Conservation (phyloP, 2,888 invertebrate species). For the Isoperla grammatica region DNA sequence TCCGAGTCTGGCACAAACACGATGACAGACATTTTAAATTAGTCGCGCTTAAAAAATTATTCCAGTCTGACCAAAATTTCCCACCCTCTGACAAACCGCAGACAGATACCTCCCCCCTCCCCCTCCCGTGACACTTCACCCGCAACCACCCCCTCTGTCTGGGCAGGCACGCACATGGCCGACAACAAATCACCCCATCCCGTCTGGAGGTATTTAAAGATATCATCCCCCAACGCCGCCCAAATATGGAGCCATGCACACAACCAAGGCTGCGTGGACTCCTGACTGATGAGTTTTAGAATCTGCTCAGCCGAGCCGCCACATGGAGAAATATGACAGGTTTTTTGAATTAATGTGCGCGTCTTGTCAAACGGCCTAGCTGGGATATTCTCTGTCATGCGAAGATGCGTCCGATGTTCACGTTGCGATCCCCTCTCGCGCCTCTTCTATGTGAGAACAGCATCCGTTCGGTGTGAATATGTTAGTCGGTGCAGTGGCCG, state of each 20-base stretch:
- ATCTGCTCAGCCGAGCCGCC: background rate
- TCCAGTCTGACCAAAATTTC: slow-evolving; percentile 4
- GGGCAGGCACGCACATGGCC: slow-evolving; percentile 17
- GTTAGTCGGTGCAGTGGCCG: too few relatives aligned
- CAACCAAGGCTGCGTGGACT: background rate
- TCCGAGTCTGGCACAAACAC: too few relatives aligned
- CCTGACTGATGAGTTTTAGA: background rate
- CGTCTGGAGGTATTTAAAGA: slow-evolving; percentile 16
- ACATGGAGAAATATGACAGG: slow-evolving; percentile 12
- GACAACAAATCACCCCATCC: slow-evolving; percentile 13
- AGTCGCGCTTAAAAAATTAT: too few relatives aligned
- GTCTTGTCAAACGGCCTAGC: background rate
- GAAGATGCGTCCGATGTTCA: slow-evolving; percentile 1
- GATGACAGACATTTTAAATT: too few relatives aligned
- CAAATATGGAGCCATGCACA: slow-evolving; percentile 6
- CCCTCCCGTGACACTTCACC: background rate
- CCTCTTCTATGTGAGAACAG: background rate
- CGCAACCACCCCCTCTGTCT: slow-evolving; percentile 11
- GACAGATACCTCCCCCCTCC: background rate
- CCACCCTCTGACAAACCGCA: slow-evolving; percentile 12
- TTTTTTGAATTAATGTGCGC: slow-evolving; percentile 16
- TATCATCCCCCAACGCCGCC: slow-evolving; percentile 1
- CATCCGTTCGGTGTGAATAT: too few relatives aligned
- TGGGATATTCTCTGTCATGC: slow-evolving; percentile 6
- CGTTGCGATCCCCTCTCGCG: background rate